Conservation (phyloP, 2,113 vertebrate species). For the Hassar affinis region DNA sequence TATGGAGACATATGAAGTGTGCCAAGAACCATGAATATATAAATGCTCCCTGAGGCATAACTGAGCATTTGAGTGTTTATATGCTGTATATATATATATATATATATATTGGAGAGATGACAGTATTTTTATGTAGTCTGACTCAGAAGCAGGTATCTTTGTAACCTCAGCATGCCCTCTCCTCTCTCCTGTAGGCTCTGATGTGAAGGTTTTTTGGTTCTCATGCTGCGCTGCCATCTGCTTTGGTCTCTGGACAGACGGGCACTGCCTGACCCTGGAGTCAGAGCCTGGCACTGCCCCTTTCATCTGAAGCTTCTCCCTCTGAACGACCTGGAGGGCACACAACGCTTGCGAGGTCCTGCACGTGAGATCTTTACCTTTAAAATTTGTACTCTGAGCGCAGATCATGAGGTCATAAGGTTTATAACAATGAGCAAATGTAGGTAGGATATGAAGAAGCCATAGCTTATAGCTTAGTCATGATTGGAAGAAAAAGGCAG, state of each 20-base stretch:
- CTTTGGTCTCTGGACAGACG: constrained; percentile 23
- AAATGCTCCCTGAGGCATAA: background rate
- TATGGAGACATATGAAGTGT: background rate
- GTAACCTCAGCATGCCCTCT: constrained; percentile 26
- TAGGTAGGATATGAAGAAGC: background rate
- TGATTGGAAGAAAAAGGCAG: background rate
- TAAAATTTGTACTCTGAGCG: background rate
- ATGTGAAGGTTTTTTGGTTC: constrained; percentile 38
- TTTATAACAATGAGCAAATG: background rate
- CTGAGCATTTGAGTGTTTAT: background rate
- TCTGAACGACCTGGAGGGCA: constrained; percentile 7
- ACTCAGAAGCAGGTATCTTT: constrained; percentile 6
- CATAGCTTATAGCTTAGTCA: background rate
- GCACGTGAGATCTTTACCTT: background rate
- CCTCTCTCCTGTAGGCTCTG: constrained; percentile 13
- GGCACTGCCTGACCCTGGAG: constrained; percentile 14
- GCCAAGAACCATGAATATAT: background rate
- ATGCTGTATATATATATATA: background rate
- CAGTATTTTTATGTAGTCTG: background rate
- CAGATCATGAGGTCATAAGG: background rate
- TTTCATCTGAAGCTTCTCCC: background rate
- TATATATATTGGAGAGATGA: background rate
- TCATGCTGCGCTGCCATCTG: constrained; percentile 53
- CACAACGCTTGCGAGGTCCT: background rate
- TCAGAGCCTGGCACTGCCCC: constrained; percentile 5